A percentile compares a stretch with the other conserved stretches of the same genome.
These are phyloP conservation scores for Malachius bipustulatus DNA, from an alignment of 2,888 invertebrate species.

Conservation along the genomic window DNA sequence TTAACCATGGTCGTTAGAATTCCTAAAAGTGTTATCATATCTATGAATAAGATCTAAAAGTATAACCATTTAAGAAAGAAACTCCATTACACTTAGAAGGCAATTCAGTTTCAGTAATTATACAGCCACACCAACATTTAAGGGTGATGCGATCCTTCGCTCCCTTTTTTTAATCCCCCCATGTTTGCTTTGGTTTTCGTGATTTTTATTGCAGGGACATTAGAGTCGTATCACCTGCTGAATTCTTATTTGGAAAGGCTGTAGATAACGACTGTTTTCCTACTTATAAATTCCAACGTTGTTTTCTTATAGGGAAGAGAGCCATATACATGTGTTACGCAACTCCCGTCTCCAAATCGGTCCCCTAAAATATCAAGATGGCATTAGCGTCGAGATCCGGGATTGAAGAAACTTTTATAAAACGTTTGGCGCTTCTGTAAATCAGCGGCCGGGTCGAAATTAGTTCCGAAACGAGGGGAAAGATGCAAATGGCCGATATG, in stretches of 20 bases:
- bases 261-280: slow-evolving; percentile 20
- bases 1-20: too few relatives aligned
- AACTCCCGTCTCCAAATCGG: slow-evolving; percentile 11
- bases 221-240: neutral
- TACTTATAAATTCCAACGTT: slow-evolving; percentile 19
- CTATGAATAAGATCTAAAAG: too few relatives aligned
- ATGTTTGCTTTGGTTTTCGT: too few relatives aligned
- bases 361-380: slow-evolving; percentile 18
- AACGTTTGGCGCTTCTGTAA: slow-evolving; percentile 25
- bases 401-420: slow-evolving; percentile 18
- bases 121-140: too few relatives aligned
- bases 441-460: slow-evolving; percentile 26
- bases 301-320: slow-evolving; percentile 22
- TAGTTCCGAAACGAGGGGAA: slow-evolving; percentile 22
- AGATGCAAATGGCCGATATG: slow-evolving; percentile 28
- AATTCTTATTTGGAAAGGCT: slow-evolving; percentile 6
- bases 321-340: slow-evolving; percentile 24
- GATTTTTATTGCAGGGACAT: neutral
- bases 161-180: too few relatives aligned
- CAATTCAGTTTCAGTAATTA: too few relatives aligned
- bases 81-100: too few relatives aligned
- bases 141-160: too few relatives aligned
- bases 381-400: slow-evolving; percentile 17
- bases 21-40: too few relatives aligned
- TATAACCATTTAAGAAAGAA: too few relatives aligned